Percentiles rank a stretch among this genome's conserved stretches.
phyloP scores from a whole-genome alignment of 64 coral and sea anemone species.

The Hydrozoanthus tunicans region DNA sequence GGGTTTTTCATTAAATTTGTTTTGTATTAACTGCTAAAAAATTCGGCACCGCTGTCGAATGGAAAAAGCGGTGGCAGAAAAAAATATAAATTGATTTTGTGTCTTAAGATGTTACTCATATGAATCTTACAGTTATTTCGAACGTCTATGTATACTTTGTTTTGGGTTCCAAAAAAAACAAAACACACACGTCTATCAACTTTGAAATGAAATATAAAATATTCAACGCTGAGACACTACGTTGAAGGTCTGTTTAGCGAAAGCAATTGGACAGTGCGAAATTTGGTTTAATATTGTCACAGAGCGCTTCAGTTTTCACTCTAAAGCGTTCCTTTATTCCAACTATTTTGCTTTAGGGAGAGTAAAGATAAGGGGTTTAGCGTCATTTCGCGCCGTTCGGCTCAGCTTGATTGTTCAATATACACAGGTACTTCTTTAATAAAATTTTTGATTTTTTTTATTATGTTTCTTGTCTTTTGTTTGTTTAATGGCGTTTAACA shows the following conservation, averaged over 20 bases:
- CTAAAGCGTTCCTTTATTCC: not conserved
- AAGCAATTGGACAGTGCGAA: not conserved
- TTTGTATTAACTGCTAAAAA: not conserved
- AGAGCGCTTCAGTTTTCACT: slow-evolving; percentile 31
- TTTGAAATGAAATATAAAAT: not conserved
- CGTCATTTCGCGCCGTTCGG: not conserved
- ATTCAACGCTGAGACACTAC: slow-evolving; percentile 5
- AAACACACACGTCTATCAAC: not conserved
- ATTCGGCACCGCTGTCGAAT: not conserved
- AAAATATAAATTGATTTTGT: not conserved
- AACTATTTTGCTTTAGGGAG: not conserved
- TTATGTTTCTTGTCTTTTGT: not conserved
- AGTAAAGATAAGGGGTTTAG: not conserved
- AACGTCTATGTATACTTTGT: not conserved
- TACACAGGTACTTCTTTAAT: slow-evolving; percentile 25
- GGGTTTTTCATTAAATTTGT: not conserved
- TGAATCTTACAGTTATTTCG: not conserved
- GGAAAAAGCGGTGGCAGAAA: not conserved
- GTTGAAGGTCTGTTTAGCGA: slow-evolving; percentile 10
- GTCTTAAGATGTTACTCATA: too few relatives aligned
- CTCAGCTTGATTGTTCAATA: slow-evolving; percentile 5
- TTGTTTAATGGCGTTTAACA: slow-evolving; percentile 51
- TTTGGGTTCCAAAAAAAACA: slow-evolving; percentile 20
- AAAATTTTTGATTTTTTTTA: slow-evolving; percentile 27
- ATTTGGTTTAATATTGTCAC: slow-evolving; percentile 20